Evolutionary conservation across 2,888 invertebrate genomes (phyloP).

Genomic region (Melinopterus prodromus): DNA sequence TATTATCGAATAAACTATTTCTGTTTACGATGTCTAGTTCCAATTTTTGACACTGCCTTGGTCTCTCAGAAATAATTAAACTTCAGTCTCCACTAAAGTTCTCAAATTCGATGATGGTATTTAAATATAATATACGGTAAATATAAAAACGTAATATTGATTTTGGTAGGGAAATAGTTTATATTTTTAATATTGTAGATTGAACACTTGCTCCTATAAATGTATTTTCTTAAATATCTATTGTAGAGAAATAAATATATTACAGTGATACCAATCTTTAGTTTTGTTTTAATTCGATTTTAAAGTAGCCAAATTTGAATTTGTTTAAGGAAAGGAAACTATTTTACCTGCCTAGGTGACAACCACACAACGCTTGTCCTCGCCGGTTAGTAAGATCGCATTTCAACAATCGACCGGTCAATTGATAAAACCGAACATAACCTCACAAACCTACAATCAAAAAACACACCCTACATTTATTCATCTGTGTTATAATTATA

Average conservation of each 20-base stretch:
- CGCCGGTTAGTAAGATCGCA: too few relatives aligned
- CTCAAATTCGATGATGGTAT: not conserved
- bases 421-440: not conserved
- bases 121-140: not conserved
- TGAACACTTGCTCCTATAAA: slow-evolving; percentile 28
- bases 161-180: slow-evolving; percentile 14
- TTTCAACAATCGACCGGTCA: too few relatives aligned
- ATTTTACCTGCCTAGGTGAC: too few relatives aligned
- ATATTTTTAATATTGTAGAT: slow-evolving; percentile 34
- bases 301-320: too few relatives aligned
- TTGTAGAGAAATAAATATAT: slow-evolving; percentile 20
- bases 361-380: too few relatives aligned
- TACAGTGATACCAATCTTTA: not conserved
- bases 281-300: not conserved
- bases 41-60: not conserved
- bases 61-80: not conserved
- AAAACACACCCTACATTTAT: not conserved
- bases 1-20: not conserved
- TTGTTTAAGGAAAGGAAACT: too few relatives aligned
- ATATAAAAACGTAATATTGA: slow-evolving; percentile 13
- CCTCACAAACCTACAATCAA: not conserved
- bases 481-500: not conserved
- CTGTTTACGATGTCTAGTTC: not conserved
- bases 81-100: not conserved
- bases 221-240: slow-evolving; percentile 37